Conservation (phyloP, 2,888 invertebrate species). For the Nomada ferruginata region DNA sequence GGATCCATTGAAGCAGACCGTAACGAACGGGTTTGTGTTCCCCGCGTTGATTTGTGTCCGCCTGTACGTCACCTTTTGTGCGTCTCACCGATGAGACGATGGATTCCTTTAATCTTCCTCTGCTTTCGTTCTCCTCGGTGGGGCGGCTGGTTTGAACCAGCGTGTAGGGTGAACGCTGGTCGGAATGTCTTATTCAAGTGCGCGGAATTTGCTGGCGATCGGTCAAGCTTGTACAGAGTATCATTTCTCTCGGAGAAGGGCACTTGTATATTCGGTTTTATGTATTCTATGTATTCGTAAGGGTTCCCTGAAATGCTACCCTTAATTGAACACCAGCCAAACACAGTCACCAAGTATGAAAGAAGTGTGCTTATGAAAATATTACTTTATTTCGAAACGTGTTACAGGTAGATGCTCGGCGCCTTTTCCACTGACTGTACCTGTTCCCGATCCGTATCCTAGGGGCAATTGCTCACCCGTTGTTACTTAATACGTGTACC, state of each 20-base stretch:
- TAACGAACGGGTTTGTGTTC: constrained; percentile 38
- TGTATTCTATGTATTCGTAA: too few relatives aligned
- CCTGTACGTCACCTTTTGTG: constrained; percentile 14
- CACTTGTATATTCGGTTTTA: too few relatives aligned
- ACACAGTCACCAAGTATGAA: too few relatives aligned
- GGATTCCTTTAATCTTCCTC: neutral
- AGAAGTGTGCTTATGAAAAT: neutral
- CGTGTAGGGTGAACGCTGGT: neutral
- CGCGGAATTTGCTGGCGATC: neutral
- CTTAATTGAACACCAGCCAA: too few relatives aligned
- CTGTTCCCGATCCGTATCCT: neutral
- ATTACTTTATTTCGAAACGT: neutral
- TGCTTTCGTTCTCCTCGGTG: neutral
- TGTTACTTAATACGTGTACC: constrained; percentile 18
- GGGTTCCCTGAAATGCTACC: too few relatives aligned
- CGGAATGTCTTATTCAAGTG: neutral
- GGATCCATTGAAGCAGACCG: constrained; percentile 27
- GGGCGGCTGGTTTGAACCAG: neutral
- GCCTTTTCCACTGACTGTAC: neutral
- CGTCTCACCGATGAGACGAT: neutral
- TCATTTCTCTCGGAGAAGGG: too few relatives aligned
- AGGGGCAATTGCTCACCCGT: constrained; percentile 4
- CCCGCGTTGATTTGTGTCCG: constrained; percentile 31
- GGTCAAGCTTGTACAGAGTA: neutral
- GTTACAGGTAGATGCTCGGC: neutral